phyloP scores from a whole-genome alignment of 2,797 vertebrate species.

The Cryptoprocta ferox region DNA sequence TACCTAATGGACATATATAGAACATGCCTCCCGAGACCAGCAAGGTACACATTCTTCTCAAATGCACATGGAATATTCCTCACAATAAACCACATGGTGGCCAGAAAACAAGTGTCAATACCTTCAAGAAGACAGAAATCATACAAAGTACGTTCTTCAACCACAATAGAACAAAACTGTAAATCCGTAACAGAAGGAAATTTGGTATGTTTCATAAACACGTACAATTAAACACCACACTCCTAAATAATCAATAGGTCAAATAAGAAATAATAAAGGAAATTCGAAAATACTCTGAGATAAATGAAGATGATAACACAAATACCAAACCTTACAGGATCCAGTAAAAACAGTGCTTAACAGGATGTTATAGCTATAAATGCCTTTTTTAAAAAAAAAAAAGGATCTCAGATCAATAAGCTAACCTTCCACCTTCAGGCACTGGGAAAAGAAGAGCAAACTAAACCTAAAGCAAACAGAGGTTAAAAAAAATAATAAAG shows the following conservation, averaged over 20 bases:
- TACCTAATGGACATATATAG: neutral
- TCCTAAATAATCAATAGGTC: constrained; percentile 7
- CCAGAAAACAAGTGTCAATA: neutral
- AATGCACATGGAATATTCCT: neutral
- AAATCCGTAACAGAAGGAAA: neutral
- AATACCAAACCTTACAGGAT: neutral
- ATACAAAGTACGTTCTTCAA: neutral
- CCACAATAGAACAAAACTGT: neutral
- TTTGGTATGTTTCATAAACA: neutral
- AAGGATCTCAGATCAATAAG: neutral
- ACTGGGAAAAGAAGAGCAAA: neutral
- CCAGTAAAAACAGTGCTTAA: neutral
- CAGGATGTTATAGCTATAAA: neutral
- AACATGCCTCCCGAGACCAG: neutral
- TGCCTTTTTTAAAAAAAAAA: neutral
- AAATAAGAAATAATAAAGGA: neutral
- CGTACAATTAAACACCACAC: neutral
- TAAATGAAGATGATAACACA: neutral
- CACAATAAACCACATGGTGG: neutral
- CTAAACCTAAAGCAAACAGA: neutral
- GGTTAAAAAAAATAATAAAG: neutral
- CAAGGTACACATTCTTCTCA: neutral
- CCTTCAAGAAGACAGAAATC: neutral
- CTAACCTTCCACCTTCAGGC: neutral
- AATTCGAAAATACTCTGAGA: neutral